phyloP scores from a whole-genome alignment of 2,888 invertebrate genomes.

The Drosophila peninsularis region DNA sequence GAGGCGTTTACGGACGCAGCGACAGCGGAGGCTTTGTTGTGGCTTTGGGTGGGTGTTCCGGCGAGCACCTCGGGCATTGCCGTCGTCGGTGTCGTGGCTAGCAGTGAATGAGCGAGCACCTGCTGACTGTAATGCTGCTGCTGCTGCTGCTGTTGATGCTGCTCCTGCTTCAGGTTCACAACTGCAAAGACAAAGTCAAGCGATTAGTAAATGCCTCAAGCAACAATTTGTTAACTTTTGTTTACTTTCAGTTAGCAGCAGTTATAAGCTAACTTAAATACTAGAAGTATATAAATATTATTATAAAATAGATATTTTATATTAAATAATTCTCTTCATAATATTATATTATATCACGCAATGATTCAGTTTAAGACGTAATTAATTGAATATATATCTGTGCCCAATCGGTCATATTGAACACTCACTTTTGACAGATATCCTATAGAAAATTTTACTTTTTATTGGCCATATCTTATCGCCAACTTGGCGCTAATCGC shows the following conservation, averaged over 20 bases:
- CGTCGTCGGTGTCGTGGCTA: slow-evolving; percentile 29
- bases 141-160: neutral
- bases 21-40: slow-evolving; percentile 55
- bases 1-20: slow-evolving; percentile 20
- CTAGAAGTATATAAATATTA: neutral
- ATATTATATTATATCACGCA: neutral
- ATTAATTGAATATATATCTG: neutral
- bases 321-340: no score
- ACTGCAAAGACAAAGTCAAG: slow-evolving; percentile 20
- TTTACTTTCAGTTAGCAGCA: slow-evolving; percentile 1
- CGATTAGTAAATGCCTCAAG: neutral
- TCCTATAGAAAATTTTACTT: neutral
- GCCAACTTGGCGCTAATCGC: slow-evolving; percentile 7
- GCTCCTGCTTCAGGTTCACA: slow-evolving; percentile 3
- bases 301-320: no score
- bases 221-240: neutral
- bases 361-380: neutral
- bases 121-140: slow-evolving; percentile 30
- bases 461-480: slow-evolving; percentile 16
- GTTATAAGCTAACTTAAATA: neutral
- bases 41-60: slow-evolving; percentile 65
- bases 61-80: slow-evolving; percentile 78
- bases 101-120: slow-evolving; percentile 21
- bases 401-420: neutral
- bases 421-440: slow-evolving; percentile 5